A percentile compares a stretch with the other conserved stretches of the same genome.
Evolutionary conservation across 2,113 vertebrate genomes (phyloP).

Genomic region (Bubo scandiacus): DNA sequence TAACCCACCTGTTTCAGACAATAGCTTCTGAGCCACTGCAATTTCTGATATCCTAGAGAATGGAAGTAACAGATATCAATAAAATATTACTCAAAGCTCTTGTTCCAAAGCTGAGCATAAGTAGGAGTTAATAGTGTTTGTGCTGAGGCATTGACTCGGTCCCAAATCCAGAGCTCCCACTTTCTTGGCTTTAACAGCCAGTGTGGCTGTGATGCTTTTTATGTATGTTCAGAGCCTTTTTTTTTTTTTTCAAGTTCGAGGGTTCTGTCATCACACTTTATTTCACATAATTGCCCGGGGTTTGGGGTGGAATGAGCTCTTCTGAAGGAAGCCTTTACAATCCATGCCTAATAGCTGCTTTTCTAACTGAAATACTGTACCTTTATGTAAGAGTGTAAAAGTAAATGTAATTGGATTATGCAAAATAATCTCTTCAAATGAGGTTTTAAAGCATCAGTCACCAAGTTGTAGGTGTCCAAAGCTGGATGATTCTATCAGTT

Average conservation of each 20-base stretch:
- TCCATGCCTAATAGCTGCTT: background rate
- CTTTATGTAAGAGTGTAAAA: background rate
- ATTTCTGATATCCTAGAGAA: background rate
- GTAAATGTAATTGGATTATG: background rate
- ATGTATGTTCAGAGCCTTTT: background rate
- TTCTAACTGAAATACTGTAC: background rate
- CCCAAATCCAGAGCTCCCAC: background rate
- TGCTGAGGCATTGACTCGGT: rapidly evolving
- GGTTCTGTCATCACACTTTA: background rate
- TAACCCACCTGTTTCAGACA: background rate
- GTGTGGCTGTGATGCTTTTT: background rate
- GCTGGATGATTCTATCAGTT: rapidly evolving
- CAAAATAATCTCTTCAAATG: background rate
- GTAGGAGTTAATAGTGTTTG: background rate
- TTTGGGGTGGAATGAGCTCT: background rate
- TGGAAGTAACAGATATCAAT: background rate
- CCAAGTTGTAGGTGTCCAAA: background rate
- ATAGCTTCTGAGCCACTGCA: background rate
- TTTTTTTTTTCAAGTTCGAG: background rate
- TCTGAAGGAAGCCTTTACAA: background rate
- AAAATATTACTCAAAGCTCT: background rate
- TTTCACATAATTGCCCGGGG: background rate
- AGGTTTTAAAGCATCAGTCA: background rate
- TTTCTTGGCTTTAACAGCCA: background rate
- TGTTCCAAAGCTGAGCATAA: background rate